These are phyloP conservation scores for Sericinus montela DNA, from an alignment of 2,888 invertebrate species.

Conservation along the genomic window DNA sequence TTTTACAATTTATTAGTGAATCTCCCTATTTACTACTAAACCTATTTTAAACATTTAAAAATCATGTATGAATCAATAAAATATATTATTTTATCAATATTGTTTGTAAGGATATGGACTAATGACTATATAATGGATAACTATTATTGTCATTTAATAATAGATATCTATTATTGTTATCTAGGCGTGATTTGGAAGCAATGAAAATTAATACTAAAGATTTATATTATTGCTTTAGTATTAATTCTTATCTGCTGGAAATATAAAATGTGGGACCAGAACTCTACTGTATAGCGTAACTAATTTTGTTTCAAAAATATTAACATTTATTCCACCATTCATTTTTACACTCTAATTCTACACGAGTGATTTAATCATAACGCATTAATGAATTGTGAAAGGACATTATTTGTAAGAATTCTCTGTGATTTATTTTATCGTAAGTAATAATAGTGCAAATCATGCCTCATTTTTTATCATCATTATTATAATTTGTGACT, in stretches of 20 bases:
- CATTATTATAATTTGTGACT: not conserved
- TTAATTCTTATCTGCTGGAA: not conserved
- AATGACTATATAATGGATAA: too few relatives aligned
- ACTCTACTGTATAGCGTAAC: too few relatives aligned
- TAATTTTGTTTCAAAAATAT: too few relatives aligned
- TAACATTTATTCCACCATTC: too few relatives aligned
- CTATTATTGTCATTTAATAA: too few relatives aligned
- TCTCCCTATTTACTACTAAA: slow-evolving; percentile 2
- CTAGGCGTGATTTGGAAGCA: too few relatives aligned
- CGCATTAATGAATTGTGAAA: slow-evolving; percentile 16
- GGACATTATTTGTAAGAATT: slow-evolving; percentile 11
- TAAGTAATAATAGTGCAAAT: too few relatives aligned
- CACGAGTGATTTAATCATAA: not conserved
- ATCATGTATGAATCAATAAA: not conserved
- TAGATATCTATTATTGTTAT: too few relatives aligned
- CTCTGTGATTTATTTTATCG: not conserved
- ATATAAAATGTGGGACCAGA: not conserved
- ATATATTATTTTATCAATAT: not conserved
- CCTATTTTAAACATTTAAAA: slow-evolving; percentile 12
- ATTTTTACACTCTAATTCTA: too few relatives aligned
- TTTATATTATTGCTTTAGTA: not conserved
- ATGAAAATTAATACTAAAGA: too few relatives aligned
- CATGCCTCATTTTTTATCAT: not conserved
- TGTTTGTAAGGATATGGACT: too few relatives aligned
- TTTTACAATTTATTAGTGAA: slow-evolving; percentile 18